Evolutionary conservation across 2,888 invertebrate genomes (phyloP).

Genomic region (Oegoconia quadripuncta): DNA sequence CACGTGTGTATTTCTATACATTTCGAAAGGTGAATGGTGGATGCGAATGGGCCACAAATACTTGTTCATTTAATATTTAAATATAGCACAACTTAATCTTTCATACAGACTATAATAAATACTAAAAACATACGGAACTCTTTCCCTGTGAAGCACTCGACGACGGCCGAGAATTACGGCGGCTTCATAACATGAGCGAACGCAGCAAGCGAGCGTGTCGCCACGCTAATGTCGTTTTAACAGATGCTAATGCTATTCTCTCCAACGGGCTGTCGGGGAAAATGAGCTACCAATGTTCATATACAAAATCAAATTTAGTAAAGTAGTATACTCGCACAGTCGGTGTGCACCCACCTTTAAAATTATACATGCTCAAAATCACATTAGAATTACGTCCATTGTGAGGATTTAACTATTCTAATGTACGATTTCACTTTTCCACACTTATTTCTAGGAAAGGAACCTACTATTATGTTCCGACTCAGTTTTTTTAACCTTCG

Average conservation of each 20-base stretch:
- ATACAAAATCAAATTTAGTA: no score
- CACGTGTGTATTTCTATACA: no score
- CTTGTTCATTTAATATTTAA: no score
- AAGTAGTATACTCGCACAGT: background rate
- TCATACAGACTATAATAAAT: background rate
- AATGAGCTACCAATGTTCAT: conserved; percentile 16
- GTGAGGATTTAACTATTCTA: conserved; percentile 9
- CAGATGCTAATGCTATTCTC: conserved; percentile 65
- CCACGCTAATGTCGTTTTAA: conserved; percentile 68
- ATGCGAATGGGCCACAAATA: no score
- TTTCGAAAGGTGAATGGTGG: no score
- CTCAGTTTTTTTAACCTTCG: conserved; percentile 30
- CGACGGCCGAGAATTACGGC: conserved; percentile 41
- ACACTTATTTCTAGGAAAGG: background rate
- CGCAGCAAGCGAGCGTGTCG: conserved; percentile 55
- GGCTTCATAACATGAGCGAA: conserved; percentile 52
- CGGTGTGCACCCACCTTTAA: conserved; percentile 4
- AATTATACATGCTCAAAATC: background rate
- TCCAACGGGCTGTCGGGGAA: conserved; percentile 31
- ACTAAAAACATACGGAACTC: conserved; percentile 24
- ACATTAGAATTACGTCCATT: conserved; percentile 1
- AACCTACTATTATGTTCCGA: conserved; percentile 25
- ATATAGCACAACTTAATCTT: no score
- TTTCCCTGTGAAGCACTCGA: conserved; percentile 13
- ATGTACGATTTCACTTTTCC: conserved; percentile 12